These are phyloP conservation scores for Caenorhabditis imperialis DNA, from an alignment of 2,888 invertebrate species.

Conservation along the genomic window DNA sequence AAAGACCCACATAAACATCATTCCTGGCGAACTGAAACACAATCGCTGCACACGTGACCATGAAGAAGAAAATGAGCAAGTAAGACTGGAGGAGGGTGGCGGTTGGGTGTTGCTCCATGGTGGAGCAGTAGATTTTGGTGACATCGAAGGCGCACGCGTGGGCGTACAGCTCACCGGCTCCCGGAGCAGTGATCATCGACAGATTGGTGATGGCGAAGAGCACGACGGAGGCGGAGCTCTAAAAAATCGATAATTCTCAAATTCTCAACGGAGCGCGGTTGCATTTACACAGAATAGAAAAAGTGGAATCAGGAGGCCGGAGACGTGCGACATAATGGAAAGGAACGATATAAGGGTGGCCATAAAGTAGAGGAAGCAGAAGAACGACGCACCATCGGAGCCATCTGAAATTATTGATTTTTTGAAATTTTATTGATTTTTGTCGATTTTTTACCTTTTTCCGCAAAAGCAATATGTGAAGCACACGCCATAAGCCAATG, in stretches of 20 bases:
- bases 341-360: constrained; percentile 23
- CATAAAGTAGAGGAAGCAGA: constrained; percentile 30
- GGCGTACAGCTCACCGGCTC: not conserved
- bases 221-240: not conserved
- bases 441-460: too few relatives aligned
- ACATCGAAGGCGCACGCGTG: not conserved
- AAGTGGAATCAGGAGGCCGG: constrained; percentile 15
- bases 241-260: constrained; percentile 2
- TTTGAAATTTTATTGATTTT: too few relatives aligned
- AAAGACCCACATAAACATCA: constrained; percentile 22
- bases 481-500: constrained; percentile 27
- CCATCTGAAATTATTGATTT: not conserved
- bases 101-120: not conserved
- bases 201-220: constrained; percentile 6
- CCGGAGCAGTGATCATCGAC: not conserved
- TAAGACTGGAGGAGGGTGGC: constrained; percentile 9
- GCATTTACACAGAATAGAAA: constrained; percentile 19
- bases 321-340: constrained; percentile 13
- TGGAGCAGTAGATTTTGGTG: not conserved
- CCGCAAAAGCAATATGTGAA: constrained; percentile 10
- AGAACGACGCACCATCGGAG: constrained; percentile 1
- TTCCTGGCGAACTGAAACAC: constrained; percentile 16
- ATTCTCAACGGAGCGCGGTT: too few relatives aligned
- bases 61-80: constrained; percentile 1
- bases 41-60: constrained; percentile 8